phyloP scores from a whole-genome alignment of 2,797 vertebrate species.

The Falco rusticolus region DNA sequence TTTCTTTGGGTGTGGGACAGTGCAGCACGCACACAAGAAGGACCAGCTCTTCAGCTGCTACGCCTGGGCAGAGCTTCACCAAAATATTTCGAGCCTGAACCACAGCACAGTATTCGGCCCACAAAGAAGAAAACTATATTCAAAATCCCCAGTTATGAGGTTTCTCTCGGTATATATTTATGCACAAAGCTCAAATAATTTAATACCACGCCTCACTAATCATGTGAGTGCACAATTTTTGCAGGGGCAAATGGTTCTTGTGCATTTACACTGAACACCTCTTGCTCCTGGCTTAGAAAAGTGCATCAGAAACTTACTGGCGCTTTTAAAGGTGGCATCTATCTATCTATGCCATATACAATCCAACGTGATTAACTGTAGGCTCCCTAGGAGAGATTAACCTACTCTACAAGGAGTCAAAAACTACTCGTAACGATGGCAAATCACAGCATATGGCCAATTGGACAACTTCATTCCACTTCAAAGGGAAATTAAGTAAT shows the following conservation, averaged over 20 bases:
- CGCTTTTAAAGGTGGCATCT: constrained; percentile 2
- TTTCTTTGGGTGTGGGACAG: constrained; percentile 24
- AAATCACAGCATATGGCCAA: constrained; percentile 29
- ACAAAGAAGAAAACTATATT: neutral
- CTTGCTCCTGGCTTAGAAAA: constrained; percentile 13
- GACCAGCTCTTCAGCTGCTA: neutral
- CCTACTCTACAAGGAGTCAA: neutral
- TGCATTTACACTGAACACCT: neutral
- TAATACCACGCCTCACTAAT: constrained; percentile 54
- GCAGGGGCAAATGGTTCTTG: constrained; percentile 37
- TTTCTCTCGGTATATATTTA: constrained; percentile 20
- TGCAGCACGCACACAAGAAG: neutral
- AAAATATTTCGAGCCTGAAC: neutral
- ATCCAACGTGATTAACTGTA: neutral
- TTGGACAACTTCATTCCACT: constrained; percentile 35
- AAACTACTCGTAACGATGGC: neutral
- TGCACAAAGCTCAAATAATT: constrained; percentile 61
- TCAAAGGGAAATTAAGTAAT: constrained; percentile 40
- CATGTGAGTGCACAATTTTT: constrained; percentile 55
- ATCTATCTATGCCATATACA: neutral
- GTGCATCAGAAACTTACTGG: neutral
- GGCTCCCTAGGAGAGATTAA: constrained; percentile 2
- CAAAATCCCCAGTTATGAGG: neutral
- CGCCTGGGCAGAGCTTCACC: neutral
- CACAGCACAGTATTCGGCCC: neutral